phyloP scores from a whole-genome alignment of 1,140 invertebrate species.

The fruit fly (Drosophila melanogaster) region Release_6_plus_ISO1_MT NC_004354.4:16999501-17000000 shows the following conservation, averaged over 20 bases:
- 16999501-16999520: neutral
- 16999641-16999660: slow-evolving; percentile 47
- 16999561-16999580: slow-evolving; percentile 38
- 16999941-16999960: too few species aligned
- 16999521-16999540: neutral
- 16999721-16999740: slow-evolving; percentile 18
- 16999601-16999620: slow-evolving; percentile 5
- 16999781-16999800: neutral
- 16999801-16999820: neutral
- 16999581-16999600: neutral
- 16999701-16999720: neutral
- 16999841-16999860: neutral
- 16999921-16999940: too few species aligned
- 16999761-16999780: neutral
- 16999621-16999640: slow-evolving; percentile 1
- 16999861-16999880: neutral
- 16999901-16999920: too few species aligned
- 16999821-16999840: too few species aligned
- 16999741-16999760: slow-evolving; percentile 7
- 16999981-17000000: too few species aligned
- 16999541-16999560: slow-evolving; percentile 42
- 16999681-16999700: neutral
- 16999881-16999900: too few species aligned
- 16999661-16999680: slow-evolving; percentile 23
- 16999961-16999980: too few species aligned